Evolutionary conservation across 2,888 invertebrate genomes (phyloP), one percentile per base, ranked within the genome.

Genomic region (Ditula angustiorana): DNA sequence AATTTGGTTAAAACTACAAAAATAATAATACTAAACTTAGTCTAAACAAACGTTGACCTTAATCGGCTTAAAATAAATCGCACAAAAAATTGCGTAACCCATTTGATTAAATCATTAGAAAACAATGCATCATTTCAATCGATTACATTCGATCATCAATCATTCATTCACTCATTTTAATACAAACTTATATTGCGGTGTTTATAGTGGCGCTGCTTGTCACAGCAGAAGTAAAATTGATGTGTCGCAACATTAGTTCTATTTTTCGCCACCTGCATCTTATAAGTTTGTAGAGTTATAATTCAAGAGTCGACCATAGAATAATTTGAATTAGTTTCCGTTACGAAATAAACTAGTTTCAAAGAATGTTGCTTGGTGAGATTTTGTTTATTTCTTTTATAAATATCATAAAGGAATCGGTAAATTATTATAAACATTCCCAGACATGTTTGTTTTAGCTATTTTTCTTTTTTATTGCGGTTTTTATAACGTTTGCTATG

Each of bases 121-220:
- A 58, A 67, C 61, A 67, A 67, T 63, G 50, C 33, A 63, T 63
- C 63, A 59, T 67, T 67, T 55, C 53, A 61, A 57, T 59, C 50
- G 63, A 63, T 67, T 49, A 55, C 66, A 11, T 56, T 47, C 55
- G 46, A 19, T 37, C 66, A 66, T 50, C 61, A 62, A 66, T 66
- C 57, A 66, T 52, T 62, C 55, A 53, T 53, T 66, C 57, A 58
- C 24, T 53, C 66, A 19, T 10, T n/a, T n/a, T 44, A 7, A 35
- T n/a, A 30, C 64, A 53, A 59, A n/a, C 8, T 46, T 53, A 59
- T 35, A 44, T 35, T 63, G 52, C 64, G 10, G 0, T 10, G 30
- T 41, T 30, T 21, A n/a, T 24, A 46, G n/a, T 16, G 2, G 41
- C 23, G 11, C 30, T 23, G 30, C 24, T 24, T 33, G 50, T 44